Base-by-base conservation (phyloP, 2,888 invertebrate genomes). In the Mellilla xanthometata region DNA sequence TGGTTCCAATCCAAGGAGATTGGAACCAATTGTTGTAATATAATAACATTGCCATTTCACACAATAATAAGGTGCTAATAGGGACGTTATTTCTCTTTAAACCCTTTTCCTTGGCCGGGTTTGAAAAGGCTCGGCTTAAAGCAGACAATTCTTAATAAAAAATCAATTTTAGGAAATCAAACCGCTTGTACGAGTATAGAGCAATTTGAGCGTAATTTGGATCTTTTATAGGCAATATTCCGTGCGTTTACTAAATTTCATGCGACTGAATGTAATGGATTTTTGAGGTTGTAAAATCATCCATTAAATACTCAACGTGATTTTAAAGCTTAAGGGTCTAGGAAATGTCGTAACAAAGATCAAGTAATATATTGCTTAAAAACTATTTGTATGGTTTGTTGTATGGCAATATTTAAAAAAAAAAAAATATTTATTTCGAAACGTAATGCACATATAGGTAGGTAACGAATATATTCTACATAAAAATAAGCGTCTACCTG, bases 141-240 rank as follows among this genome's bases (percentile, higher is more conserved):
- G 48, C 31, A 50, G 32, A 27, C 52, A 38, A 43, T 49, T 50
- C 22, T 53, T 52, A 55, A 55, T 54, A 56, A 54, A 56, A 54
- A 58, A 48, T 47, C 56, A 49, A 58, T 58, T 52, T 56, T 31
- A 60, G 63, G 60, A 63, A 68, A 68, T 68, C 58, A 59, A 51
- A 53, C 52, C 56, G 61, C 61, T 67, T 53, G n/a, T n/a, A n/a
- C n/a, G n/a, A n/a, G n/a, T n/a, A 52, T 58, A 62, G 53, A 47
- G 58, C 63, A 65, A 63, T 60, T 57, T 51, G 52, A 52, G 51
- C 51, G 47, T 60, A 57, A 68, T 68, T 61, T 46, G 56, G 49
- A 49, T 54, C 56, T 44, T 64, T 66, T 65, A 63, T 65, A 54
- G 58, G 55, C 68, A 60, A 68, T 68, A 60, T 66, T 57, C 52